Base-by-base conservation (phyloP, 2,888 invertebrate species). In the Ctenicera cuprea region DNA sequence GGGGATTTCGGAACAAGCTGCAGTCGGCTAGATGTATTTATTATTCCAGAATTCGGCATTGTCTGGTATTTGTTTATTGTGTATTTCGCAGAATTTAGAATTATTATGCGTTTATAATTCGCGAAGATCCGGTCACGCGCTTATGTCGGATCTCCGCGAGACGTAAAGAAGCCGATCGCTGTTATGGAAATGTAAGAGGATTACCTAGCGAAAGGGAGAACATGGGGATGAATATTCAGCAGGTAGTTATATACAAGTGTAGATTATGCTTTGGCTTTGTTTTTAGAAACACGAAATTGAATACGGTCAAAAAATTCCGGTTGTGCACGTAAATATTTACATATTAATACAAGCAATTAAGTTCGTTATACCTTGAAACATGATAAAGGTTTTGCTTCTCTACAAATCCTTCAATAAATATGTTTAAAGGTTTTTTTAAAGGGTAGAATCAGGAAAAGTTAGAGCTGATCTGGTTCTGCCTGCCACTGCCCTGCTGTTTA, bases 21-120 rank as follows among this genome's bases (percentile, higher is more conserved):
- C 57, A 26, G 26, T 3, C 8, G 4, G 59, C n/a, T n/a, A n/a
- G n/a, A n/a, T n/a, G 38, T 38, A 38, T 59, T 59, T 59, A 38
- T 59, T 59, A 59, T 59, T 59, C 38, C 37, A 14, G 64, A 48
- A 48, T 64, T 64, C 26, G 26, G 64, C 33, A 45, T 64, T 22
- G 45, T 64, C 48, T 64, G 64, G 48, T 12, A n/a, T 50, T 64
- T 50, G 65, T 66, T 65, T 66, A 63, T 64, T n/a, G 64, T 33
- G 33, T 20, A 12, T 52, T 76, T 74, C 74, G 30, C 65, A 52
- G 76, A 76, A 77, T 74, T 64, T 62, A 66, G 57, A 74, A 77
- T 78, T 78, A 75, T 76, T 76, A 78, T 78, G 78, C 78, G 71
- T 75, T 73, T 67, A 71, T 74, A 77, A 78, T 75, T 77, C 64